Conservation (phyloP, 2,113 vertebrate genomes). For the Erinaceus europaeus region DNA sequence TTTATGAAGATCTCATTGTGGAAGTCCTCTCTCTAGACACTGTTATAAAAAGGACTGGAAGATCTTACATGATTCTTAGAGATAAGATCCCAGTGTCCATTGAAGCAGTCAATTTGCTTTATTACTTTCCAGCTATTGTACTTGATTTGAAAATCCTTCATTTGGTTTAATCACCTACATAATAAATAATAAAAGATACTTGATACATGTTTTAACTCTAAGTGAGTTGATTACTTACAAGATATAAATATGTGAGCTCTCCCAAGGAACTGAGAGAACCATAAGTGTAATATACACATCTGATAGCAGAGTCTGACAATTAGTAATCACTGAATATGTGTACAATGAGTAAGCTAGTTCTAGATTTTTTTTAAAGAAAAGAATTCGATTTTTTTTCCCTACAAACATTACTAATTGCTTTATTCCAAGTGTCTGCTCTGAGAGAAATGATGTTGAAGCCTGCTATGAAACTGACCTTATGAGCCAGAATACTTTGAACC, state of each 20-base stretch:
- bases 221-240: not conserved
- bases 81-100: not conserved
- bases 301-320: not conserved
- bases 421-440: not conserved
- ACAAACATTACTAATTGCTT: slow-evolving; percentile 1
- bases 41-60: not conserved
- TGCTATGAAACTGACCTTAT: slow-evolving; percentile 25
- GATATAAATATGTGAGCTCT: not conserved
- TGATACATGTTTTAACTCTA: not conserved
- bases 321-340: not conserved
- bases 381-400: not conserved
- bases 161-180: not conserved
- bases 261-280: not conserved
- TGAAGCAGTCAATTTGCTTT: not conserved
- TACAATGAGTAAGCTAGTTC: not conserved
- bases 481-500: not conserved
- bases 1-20: not conserved
- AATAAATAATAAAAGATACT: slow-evolving; percentile 9
- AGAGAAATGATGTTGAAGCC: slow-evolving; percentile 17
- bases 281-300: not conserved
- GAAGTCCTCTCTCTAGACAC: not conserved
- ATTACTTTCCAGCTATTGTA: slow-evolving; percentile 15
- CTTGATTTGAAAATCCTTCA: slow-evolving; percentile 18
- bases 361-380: not conserved
- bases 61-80: not conserved